These are phyloP conservation scores for Melanophora roralis DNA, from an alignment of 2,888 invertebrate species.

Conservation along the genomic window DNA sequence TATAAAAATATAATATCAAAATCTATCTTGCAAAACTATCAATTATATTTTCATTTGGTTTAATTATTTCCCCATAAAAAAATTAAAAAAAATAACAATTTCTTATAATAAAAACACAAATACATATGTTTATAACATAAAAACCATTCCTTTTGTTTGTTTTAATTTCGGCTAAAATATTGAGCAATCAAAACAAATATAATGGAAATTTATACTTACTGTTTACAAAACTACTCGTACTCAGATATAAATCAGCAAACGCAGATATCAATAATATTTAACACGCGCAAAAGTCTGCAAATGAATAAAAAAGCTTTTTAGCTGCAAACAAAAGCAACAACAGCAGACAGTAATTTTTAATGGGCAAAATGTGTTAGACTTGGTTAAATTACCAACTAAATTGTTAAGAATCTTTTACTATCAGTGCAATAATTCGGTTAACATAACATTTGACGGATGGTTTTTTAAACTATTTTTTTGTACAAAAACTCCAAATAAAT, in stretches of 20 bases:
- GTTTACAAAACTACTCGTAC: neutral
- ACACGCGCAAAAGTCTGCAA: conserved; percentile 28
- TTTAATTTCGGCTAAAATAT: conserved; percentile 1
- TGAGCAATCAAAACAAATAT: neutral
- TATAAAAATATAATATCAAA: too few species aligned
- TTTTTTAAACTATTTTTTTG: neutral
- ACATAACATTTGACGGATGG: conserved; percentile 40
- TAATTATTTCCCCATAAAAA: too few species aligned
- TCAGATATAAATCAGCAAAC: neutral
- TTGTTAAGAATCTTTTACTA: conserved; percentile 45
- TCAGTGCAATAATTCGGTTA: conserved; percentile 39
- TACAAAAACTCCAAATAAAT: neutral
- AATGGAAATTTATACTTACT: neutral
- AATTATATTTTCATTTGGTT: too few species aligned
- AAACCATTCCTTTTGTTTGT: too few species aligned
- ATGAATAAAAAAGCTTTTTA: conserved; percentile 29
- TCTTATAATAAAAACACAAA: too few species aligned
- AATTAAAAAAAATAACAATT: too few species aligned
- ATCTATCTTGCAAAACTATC: too few species aligned
- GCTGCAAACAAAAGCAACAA: neutral
- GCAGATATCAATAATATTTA: too few species aligned
- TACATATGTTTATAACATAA: too few species aligned
- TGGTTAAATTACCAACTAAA: conserved; percentile 39
- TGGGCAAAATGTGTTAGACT: neutral
- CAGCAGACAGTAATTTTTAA: conserved; percentile 5